Base-by-base conservation (phyloP, 2,888 invertebrate genomes). In the Drosophila kuntzei region DNA sequence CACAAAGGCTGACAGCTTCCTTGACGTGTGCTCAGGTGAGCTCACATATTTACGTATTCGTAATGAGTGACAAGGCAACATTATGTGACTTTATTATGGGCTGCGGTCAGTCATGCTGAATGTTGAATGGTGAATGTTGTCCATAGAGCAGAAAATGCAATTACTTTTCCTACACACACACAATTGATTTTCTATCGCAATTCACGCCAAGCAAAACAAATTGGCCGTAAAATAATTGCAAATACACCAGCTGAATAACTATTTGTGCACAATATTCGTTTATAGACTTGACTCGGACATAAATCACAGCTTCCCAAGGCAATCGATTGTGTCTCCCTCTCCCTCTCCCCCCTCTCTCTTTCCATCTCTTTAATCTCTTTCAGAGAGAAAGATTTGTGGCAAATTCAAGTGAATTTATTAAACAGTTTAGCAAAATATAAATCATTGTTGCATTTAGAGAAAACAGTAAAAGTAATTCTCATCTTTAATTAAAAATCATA, bases 171-270 rank as follows among this genome's bases (percentile, higher is more conserved):
- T 41, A 44, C 57, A 69, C 77, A 69, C 77, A 67, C 80, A 80
- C 86, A 88, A 83, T 83, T 83, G 83, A 83, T 83, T 83, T 86
- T 83, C 78, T 75, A 69, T 71, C 70, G 69, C 55, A 18, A 14
- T 29, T 62, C 49, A 75, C 71, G 71, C 82, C 82, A 61, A 76
- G 79, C 67, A 60, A 70, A 72, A 54, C 68, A 79, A 85, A 85
- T 85, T 89, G 89, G 54, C 75, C 87, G 85, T 85, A 77, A 89
- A 85, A 89, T 85, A 74, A 89, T 89, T 85, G 72, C 87, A 66
- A 72, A 89, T 73, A 81, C 71, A 75, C 60, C 60, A 67, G 64
- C 61, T 57, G 74, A 70, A 74, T 77, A 80, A 55, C 78, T 74
- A 49, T 63, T 44, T 57, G 57, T 32, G 44, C 27, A 27, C 37